Base-by-base conservation (phyloP, 2,888 invertebrate genomes). In the Pristionchus exspectatus region DNA sequence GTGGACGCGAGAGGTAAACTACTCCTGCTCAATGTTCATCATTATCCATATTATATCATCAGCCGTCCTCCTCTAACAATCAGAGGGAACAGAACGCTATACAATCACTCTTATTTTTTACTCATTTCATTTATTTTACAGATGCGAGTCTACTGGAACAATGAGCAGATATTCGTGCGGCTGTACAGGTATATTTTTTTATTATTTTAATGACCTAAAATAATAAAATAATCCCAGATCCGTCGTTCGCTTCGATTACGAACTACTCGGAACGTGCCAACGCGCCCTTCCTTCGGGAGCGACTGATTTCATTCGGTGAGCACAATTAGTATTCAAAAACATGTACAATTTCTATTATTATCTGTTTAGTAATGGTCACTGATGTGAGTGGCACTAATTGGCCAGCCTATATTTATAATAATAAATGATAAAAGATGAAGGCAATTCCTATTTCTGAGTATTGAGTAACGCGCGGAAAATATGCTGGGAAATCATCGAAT, bases 141-240 rank as follows among this genome's bases (percentile, higher is more conserved):
- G 91, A n/a, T 92, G 2, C 90, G 93, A 38, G 90, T 90, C 88
- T 92, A 92, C 83, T 93, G 91, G 91, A 91, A 93, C 90, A 90
- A 92, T 89, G 92, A 92, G 14, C 92, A 92, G n/a, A 90, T 93
- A 0, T 93, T 92, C 89, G 90, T 93, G 21, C 90, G 93, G 12
- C n/a, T 85, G 24, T 89, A 50, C 27, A 44, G 89, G 81, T 88
- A 18, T 59, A 2, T 18, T 59, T 59, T 12, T 2, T 21, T 59
- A 18, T 59, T 59, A 18, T 54, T 24, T 2, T 56, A 77, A 38
- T 24, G 44, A 18, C 1, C 44, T 18, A 33, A 77, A 18, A 44
- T 30, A 38, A 66, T 83, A 24, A 83, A 54, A n/a, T 50, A 44
- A 7, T 50, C 44, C 16, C 87, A 81, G 89, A 66, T 66, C 63